Conservation (phyloP, 2,888 invertebrate species). For the Drosophila melanosoma region DNA sequence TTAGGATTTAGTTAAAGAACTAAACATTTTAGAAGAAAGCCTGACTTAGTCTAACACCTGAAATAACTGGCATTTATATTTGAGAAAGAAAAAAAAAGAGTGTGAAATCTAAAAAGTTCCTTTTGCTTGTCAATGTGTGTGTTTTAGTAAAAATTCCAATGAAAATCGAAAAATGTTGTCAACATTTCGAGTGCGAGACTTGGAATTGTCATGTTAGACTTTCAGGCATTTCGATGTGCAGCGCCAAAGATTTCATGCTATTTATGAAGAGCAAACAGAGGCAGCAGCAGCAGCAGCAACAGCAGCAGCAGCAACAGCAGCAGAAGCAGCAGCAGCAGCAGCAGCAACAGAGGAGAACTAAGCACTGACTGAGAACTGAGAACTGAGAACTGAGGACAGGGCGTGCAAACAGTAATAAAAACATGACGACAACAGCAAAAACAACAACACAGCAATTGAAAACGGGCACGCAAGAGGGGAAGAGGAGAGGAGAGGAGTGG, state of each 20-base stretch:
- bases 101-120: constrained; percentile 43
- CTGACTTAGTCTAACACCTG: neutral
- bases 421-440: constrained; percentile 59
- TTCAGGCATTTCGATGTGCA: constrained; percentile 76
- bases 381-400: constrained; percentile 51
- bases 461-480: constrained; percentile 39
- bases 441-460: constrained; percentile 51
- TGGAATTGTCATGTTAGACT: constrained; percentile 76
- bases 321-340: neutral
- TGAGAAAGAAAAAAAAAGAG: constrained; percentile 43
- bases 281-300: constrained; percentile 37
- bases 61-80: constrained; percentile 30
- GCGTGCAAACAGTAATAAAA: constrained; percentile 80
- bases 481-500: constrained; percentile 25
- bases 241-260: constrained; percentile 78
- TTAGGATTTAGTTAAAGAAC: neutral
- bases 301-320: constrained; percentile 16
- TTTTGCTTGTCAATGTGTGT: constrained; percentile 12
- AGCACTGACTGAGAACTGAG: constrained; percentile 25
- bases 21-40: neutral
- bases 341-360: constrained; percentile 1
- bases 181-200: constrained; percentile 60
- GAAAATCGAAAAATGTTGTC: constrained; percentile 72
- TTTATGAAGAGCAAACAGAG: constrained; percentile 77
- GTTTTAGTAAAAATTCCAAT: constrained; percentile 67